Evolutionary conservation across 2,113 vertebrate genomes (phyloP).

Genomic region (Sinocyclocheilus anophthalmus): DNA sequence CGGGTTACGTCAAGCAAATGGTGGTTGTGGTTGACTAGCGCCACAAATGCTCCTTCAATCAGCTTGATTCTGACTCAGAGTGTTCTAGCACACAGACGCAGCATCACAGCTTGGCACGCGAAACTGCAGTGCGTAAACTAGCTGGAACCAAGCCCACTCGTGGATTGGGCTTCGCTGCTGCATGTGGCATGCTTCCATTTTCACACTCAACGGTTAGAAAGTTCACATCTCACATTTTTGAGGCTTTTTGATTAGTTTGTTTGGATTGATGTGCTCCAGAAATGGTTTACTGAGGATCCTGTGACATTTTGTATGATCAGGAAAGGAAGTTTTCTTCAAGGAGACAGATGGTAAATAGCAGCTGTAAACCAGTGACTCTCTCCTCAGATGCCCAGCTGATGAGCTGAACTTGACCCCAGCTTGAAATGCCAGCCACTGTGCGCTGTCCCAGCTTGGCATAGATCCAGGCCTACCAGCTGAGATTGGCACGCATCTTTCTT

Average conservation of each 20-base stretch:
- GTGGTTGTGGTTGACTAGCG: constrained; percentile 42
- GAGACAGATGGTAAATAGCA: constrained; percentile 51
- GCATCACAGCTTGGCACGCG: constrained; percentile 6
- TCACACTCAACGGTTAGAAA: background rate
- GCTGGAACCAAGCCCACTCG: background rate
- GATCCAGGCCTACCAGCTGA: constrained; percentile 37
- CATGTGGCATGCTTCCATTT: constrained; percentile 15
- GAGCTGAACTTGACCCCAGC: constrained; percentile 47
- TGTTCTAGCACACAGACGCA: constrained; percentile 1
- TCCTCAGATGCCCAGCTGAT: constrained; percentile 43
- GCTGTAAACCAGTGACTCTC: constrained; percentile 18
- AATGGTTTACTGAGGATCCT: too few relatives aligned
- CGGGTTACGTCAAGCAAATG: constrained; percentile 40
- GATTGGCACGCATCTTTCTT: constrained; percentile 55
- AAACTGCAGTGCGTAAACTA: constrained; percentile 29
- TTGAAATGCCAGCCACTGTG: constrained; percentile 49
- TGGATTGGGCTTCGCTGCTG: background rate
- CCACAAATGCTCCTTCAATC: constrained; percentile 41
- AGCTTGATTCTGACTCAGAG: constrained; percentile 44
- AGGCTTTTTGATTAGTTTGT: background rate
- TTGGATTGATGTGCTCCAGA: background rate
- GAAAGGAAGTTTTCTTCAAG: constrained; percentile 6
- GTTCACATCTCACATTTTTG: background rate
- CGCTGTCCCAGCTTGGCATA: constrained; percentile 25
- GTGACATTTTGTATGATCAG: constrained; percentile 5